Conservation (phyloP, 2,113 vertebrate species). For the Neoarius graeffei region DNA sequence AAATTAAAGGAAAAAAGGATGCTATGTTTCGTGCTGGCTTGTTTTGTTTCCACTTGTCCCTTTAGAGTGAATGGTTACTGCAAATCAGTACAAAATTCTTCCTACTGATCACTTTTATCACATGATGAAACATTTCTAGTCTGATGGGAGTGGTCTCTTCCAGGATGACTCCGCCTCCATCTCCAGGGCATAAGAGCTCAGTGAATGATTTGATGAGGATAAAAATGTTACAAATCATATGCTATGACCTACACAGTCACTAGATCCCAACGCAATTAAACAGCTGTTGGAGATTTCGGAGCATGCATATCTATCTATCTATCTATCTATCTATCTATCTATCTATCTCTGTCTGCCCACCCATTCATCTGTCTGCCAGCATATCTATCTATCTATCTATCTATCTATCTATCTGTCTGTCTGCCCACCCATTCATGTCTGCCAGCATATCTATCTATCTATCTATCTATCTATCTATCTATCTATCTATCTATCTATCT, state of each 20-base stretch:
- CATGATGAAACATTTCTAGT: neutral
- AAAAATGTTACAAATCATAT: neutral
- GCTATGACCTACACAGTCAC: neutral
- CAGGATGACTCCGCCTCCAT: neutral
- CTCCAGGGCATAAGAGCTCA: neutral
- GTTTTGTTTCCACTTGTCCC: neutral
- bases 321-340: neutral
- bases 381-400: neutral
- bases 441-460: no score
- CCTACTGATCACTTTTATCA: neutral
- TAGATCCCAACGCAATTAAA: neutral
- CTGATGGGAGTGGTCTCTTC: neutral
- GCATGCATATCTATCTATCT: neutral
- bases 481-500: neutral
- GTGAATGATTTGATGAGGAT: neutral
- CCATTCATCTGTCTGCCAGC: no score
- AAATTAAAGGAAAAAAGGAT: neutral
- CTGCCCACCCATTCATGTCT: no score
- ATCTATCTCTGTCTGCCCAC: neutral
- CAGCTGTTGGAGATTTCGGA: neutral
- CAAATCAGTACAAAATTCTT: neutral
- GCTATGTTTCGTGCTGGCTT: neutral
- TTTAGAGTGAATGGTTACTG: neutral
- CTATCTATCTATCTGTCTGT: no score
- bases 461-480: no score